Percentiles rank a stretch among this genome's conserved stretches.
Conservation (phyloP, 2,113 vertebrate genomes). For the Raphicerus campestris region DNA sequence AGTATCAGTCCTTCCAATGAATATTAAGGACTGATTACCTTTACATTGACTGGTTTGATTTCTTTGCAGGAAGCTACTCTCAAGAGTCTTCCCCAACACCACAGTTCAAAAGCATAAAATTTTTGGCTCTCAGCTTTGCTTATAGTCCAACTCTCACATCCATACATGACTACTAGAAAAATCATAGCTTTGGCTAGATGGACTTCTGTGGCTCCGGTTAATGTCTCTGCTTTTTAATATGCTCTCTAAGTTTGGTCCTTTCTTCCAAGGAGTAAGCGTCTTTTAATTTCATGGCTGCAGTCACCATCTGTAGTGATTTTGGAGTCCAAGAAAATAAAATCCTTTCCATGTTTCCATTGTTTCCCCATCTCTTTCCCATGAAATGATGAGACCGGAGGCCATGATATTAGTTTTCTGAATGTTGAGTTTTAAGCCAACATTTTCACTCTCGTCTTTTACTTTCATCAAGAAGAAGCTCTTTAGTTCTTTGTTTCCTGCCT, state of each 20-base stretch:
- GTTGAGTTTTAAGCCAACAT: neutral
- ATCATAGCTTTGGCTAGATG: neutral
- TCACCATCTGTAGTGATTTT: neutral
- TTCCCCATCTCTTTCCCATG: neutral
- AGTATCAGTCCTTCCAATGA: neutral
- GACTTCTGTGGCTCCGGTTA: neutral
- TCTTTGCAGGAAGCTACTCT: neutral
- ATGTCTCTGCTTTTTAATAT: neutral
- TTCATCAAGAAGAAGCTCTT: neutral
- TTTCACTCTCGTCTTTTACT: neutral
- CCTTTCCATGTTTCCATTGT: neutral
- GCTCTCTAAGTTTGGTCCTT: neutral
- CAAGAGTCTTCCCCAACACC: neutral
- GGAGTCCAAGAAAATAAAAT: neutral
- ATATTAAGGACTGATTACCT: neutral
- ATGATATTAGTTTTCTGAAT: neutral
- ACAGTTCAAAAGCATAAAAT: neutral
- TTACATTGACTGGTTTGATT: neutral
- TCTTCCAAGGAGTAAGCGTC: neutral
- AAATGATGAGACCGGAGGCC: neutral
- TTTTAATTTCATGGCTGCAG: neutral
- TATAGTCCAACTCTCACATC: neutral
- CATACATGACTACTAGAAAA: neutral
- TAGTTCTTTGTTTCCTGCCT: neutral
- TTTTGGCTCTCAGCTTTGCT: neutral